Evolutionary conservation across 2,797 vertebrate genomes (phyloP).

Genomic region (Pyrocephalus nanus): DNA sequence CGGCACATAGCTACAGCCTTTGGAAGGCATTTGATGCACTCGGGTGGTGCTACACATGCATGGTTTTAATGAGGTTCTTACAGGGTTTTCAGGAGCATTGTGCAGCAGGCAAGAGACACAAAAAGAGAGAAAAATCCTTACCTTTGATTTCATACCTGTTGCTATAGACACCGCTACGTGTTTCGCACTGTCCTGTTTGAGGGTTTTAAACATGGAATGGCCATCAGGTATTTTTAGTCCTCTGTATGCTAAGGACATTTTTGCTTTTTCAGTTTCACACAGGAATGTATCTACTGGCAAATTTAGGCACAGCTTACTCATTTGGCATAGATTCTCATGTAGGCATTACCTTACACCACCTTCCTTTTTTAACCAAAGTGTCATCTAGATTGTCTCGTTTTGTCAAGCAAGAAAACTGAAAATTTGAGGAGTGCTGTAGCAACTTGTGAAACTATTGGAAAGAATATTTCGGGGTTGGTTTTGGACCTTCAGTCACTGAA

Average conservation of each 20-base stretch:
- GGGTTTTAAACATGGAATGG: not conserved
- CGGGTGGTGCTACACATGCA: not conserved
- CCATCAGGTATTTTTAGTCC: not conserved
- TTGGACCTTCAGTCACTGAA: not conserved
- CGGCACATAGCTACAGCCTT: not conserved
- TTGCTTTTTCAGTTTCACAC: not conserved
- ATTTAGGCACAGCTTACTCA: not conserved
- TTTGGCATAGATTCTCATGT: not conserved
- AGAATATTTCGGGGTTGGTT: not conserved
- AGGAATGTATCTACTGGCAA: not conserved
- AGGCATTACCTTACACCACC: not conserved
- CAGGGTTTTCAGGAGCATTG: not conserved
- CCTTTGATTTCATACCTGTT: conserved; percentile 31
- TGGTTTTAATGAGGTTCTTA: conserved; percentile 22
- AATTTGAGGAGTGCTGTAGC: not conserved
- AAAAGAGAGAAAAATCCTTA: conserved; percentile 14
- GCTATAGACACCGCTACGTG: not conserved
- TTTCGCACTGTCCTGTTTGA: not conserved
- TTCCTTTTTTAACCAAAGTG: not conserved
- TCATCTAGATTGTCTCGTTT: not conserved
- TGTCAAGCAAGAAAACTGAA: not conserved
- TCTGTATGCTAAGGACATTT: not conserved
- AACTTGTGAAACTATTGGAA: not conserved
- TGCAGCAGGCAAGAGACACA: not conserved
- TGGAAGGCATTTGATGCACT: not conserved